Evolutionary conservation across 2,888 invertebrate genomes (phyloP), one percentile per base, ranked within the genome.

Genomic region (Cyrtodaria siliqua): DNA sequence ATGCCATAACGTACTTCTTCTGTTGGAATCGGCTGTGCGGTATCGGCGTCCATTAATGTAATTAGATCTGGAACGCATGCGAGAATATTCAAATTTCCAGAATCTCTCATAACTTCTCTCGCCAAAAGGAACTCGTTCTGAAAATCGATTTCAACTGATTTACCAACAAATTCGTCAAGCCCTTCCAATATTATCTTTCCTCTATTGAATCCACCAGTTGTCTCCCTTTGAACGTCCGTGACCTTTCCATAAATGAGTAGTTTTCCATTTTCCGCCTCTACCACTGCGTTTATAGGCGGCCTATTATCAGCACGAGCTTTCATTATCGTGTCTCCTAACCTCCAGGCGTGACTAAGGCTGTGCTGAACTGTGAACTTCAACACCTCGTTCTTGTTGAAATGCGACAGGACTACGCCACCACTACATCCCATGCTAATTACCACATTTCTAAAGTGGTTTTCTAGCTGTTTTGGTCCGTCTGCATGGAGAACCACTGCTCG

Each of bases 61-160:
- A 92, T 90, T 18, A 92, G 72, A 61, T 92, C 91, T 18, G 92
- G 92, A 4, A 85, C 86, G 60, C 85, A 84, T 0, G 87, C 90
- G 18, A 90, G 53, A 4, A 85, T 73, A 18, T 75, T 18, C 4
- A 53, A 62, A n/a, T n/a, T n/a, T 4, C 14, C 24, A 18, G 70
- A 24, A 2, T 60, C 61, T 16, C 61, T 24, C 29, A 47, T 27
- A 16, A 73, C n/a, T 2, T 42, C 56, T 18, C 72, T 70, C 4
- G 86, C 89, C 8, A 91, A 69, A 4, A 92, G 82, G 69, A 90
- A 90, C 76, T 92, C 92, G 66, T 92, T 92, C 72, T 92, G 91
- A 63, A 92, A 91, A 2, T 90, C 86, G 6, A 92, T 79, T 16
- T 55, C 24, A 8, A 89, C 27, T 2, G 42, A 61, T 52, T 82